phyloP scores from a whole-genome alignment of 1,140 invertebrate genomes.

The Rhagoletis zephyria region DNA sequence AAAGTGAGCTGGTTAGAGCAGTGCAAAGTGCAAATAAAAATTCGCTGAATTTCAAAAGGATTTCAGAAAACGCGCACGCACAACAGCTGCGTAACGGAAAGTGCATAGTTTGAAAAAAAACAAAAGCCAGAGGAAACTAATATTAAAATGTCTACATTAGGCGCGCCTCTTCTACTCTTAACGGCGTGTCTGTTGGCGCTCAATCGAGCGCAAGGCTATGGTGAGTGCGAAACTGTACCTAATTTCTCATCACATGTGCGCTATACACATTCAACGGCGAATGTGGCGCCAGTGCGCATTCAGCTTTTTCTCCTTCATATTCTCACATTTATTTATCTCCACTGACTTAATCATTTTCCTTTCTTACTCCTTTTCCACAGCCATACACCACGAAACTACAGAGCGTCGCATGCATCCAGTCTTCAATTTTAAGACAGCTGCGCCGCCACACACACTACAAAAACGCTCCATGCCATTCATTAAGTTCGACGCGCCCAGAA shows the following conservation, averaged over 20 bases:
- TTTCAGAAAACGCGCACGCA: background rate
- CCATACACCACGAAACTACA: background rate
- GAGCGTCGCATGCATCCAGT: conserved; percentile 69
- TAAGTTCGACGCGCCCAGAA: conserved; percentile 60
- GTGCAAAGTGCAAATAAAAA: background rate
- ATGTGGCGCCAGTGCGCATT: background rate
- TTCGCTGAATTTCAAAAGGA: background rate
- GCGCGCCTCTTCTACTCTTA: background rate
- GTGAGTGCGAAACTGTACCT: conserved; percentile 45
- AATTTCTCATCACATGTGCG: background rate
- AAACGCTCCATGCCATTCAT: conserved; percentile 69
- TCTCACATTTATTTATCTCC: too few relatives aligned
- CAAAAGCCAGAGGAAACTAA: background rate
- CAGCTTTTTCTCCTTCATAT: background rate
- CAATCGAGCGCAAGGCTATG: background rate
- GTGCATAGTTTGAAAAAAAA: background rate
- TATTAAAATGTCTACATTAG: background rate
- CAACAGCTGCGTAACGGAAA: background rate
- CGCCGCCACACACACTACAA: conserved; percentile 63
- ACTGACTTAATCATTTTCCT: background rate
- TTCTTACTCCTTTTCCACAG: background rate
- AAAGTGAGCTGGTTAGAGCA: background rate
- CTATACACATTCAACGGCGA: too few relatives aligned
- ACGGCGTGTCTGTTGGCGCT: background rate
- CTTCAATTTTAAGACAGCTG: conserved; percentile 56